phyloP scores from a whole-genome alignment of 2,888 invertebrate species.

The Pharmacophagus antenor region DNA sequence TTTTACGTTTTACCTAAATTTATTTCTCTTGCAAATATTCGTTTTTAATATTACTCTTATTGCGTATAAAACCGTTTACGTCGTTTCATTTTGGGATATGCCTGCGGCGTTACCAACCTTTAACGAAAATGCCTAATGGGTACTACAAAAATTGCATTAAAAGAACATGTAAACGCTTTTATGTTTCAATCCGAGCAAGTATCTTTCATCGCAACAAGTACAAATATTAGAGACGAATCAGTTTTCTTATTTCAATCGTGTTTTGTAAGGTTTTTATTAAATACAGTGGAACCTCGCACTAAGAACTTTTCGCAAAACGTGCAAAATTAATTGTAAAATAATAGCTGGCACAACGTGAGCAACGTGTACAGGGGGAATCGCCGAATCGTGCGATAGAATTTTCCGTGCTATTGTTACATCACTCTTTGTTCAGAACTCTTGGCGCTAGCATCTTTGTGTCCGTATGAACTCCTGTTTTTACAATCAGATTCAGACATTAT shows the following conservation, averaged over 20 bases:
- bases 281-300: no score
- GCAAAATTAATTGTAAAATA: no score
- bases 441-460: no score
- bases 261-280: neutral
- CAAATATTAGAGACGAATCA: neutral
- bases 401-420: no score
- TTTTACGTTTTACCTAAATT: neutral
- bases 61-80: constrained; percentile 3
- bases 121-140: constrained; percentile 21
- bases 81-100: constrained; percentile 14
- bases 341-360: no score
- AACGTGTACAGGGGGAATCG: no score
- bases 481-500: no score
- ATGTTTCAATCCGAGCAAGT: constrained; percentile 10
- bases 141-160: constrained; percentile 19
- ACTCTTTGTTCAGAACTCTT: no score
- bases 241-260: neutral
- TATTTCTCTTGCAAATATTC: neutral
- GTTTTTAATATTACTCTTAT: neutral
- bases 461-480: no score
- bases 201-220: constrained; percentile 5
- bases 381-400: no score
- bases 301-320: no score
- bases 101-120: constrained; percentile 12
- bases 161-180: constrained; percentile 28